Conservation (phyloP, 2,113 vertebrate species). For the Leptodactylus fuscus region DNA sequence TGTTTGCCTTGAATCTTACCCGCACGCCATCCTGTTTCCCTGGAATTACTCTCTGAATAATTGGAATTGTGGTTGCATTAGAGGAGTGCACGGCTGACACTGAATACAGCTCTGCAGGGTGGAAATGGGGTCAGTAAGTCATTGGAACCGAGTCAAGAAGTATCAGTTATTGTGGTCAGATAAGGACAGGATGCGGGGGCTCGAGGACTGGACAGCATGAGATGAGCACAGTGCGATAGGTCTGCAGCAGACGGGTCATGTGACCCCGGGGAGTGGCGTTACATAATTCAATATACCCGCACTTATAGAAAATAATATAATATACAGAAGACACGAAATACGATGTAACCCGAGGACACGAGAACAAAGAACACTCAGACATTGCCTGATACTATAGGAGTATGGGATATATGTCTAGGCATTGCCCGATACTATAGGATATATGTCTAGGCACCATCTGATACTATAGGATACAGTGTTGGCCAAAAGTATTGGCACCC, state of each 20-base stretch:
- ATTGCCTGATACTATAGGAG: too few relatives aligned
- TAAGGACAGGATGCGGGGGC: slow-evolving; percentile 7
- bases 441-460: too few relatives aligned
- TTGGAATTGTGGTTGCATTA: slow-evolving; percentile 17
- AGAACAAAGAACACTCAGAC: too few relatives aligned
- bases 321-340: background rate
- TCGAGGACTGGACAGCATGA: background rate
- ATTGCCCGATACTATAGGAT: too few relatives aligned
- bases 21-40: too few relatives aligned
- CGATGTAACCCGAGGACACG: background rate
- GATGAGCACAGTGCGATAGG: background rate
- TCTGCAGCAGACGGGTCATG: background rate
- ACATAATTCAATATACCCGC: background rate
- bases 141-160: slow-evolving; percentile 39
- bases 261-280: background rate
- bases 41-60: background rate
- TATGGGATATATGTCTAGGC: too few relatives aligned
- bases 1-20: too few relatives aligned
- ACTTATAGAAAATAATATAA: background rate
- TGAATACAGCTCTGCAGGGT: background rate
- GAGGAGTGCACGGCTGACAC: background rate
- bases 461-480: too few relatives aligned
- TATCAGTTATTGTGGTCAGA: slow-evolving; percentile 33
- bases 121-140: slow-evolving; percentile 23
- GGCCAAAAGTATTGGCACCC: too few relatives aligned